Evolutionary conservation across 1,140 invertebrate species (phyloP), one percentile per base, ranked within the genome.

Genomic region (Drosophila baimaii): DNA sequence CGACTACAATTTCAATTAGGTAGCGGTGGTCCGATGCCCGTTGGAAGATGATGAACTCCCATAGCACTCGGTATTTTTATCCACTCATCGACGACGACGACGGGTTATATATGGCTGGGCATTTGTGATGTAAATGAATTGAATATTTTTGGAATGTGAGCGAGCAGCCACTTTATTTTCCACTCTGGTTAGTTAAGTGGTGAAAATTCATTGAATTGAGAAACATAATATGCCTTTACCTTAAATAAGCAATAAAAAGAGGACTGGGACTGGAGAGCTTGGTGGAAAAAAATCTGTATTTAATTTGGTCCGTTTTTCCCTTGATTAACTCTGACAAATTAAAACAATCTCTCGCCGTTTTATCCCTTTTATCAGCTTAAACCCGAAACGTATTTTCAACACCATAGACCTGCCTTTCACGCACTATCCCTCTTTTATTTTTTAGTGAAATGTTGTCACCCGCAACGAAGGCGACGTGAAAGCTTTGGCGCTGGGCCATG

Each of bases 1-100:
- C 81, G 58, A 71, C 75, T 65, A 76, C 79, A 52, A 55, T 62
- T 86, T 88, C 83, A 86, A 86, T 86, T 86, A 86, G 83, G 79
- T 79, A 54, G 71, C 51, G 41, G 64, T 70, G 51, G n/a, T n/a
- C n/a, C n/a, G n/a, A n/a, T 29, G 51, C 54, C 21, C 51, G n/a
- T 17, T 2, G 69, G 43, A 49, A 71, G 33, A 71, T 71, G 33
- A 71, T 71, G 68, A 71, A 71, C 68, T 70, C 43, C 43, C 51
- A 69, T 31, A 55, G 39, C 21, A 55, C 41, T 70, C 51, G 65
- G 10, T 70, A 57, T 57, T 70, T 71, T 31, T 47, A 70, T 70
- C 33, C 49, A 71, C 51, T 69, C 66, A 71, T 71, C 56, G 69
- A 57, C 25, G 65, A 17, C 56, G 69, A 57, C 25, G 65, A 17